Conservation (phyloP, 37 sponge, comb jelly and placozoan genomes). For the Geodia barretti region DNA sequence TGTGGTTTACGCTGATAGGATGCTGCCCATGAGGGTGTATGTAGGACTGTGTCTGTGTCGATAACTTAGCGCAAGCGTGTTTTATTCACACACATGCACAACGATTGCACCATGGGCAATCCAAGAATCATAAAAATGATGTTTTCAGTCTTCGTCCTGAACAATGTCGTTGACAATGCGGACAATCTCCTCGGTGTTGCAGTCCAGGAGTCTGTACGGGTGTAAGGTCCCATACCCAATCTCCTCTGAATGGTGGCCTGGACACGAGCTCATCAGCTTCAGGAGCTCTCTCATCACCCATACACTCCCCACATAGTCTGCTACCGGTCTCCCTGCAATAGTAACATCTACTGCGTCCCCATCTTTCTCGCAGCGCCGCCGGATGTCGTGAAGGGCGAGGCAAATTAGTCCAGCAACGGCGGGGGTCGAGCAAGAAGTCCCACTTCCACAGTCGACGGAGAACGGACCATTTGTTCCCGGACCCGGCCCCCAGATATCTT, state of each 20-base stretch:
- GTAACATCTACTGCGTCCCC: not conserved
- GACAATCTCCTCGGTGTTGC: constrained; percentile 31
- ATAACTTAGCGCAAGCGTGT: too few relatives aligned
- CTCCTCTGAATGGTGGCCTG: constrained; percentile 52
- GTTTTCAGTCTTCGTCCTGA: constrained; percentile 48
- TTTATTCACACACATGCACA: too few relatives aligned
- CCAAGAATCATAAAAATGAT: too few relatives aligned
- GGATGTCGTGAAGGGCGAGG: constrained; percentile 26
- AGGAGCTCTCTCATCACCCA: constrained; percentile 65
- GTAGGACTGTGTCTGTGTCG: too few relatives aligned
- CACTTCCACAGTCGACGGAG: constrained; percentile 50
- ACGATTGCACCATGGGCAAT: too few relatives aligned
- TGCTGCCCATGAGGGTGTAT: too few relatives aligned
- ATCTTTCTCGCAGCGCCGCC: constrained; percentile 19
- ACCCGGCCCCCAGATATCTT: constrained; percentile 43
- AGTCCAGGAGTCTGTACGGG: constrained; percentile 35
- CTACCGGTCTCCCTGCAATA: constrained; percentile 23
- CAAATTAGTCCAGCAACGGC: constrained; percentile 60
- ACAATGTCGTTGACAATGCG: constrained; percentile 47
- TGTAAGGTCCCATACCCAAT: constrained; percentile 53
- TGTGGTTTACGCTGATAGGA: too few relatives aligned
- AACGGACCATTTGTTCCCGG: constrained; percentile 30
- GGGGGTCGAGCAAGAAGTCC: constrained; percentile 64
- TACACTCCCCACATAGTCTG: constrained; percentile 25
- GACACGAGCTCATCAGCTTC: constrained; percentile 42